A percentile compares a stretch with the other conserved stretches of the same genome.
phyloP scores from a whole-genome alignment of 2,797 vertebrate species.

The Bradypodion pumilum region DNA sequence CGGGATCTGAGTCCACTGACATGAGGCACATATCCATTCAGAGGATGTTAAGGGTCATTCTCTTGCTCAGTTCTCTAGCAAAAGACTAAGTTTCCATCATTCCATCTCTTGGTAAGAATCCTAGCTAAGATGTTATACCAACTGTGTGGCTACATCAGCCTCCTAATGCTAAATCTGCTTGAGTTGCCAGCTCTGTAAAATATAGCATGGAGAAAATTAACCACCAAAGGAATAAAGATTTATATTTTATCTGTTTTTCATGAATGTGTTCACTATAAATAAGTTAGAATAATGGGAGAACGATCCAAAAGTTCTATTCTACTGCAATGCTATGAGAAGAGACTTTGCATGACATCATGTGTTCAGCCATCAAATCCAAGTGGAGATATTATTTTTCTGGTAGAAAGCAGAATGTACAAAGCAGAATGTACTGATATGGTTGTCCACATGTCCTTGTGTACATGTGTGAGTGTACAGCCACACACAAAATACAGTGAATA shows the following conservation, averaged over 20 bases:
- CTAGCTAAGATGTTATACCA: too few species aligned
- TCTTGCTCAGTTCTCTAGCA: too few species aligned
- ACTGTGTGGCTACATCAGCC: not conserved
- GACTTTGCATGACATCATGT: not conserved
- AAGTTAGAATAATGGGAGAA: not conserved
- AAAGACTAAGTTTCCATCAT: too few species aligned
- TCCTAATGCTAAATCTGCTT: not conserved
- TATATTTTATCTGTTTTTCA: not conserved
- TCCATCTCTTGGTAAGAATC: too few species aligned
- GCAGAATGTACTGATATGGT: not conserved
- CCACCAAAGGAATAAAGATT: not conserved
- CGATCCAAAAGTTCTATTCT: not conserved
- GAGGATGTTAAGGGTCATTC: too few species aligned
- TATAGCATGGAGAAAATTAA: rapidly evolving
- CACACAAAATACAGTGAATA: not conserved
- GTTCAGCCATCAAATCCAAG: constrained; percentile 12
- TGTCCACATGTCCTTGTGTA: not conserved
- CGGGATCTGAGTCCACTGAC: too few species aligned
- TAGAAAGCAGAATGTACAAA: constrained; percentile 12
- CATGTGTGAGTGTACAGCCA: too few species aligned
- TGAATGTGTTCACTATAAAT: constrained; percentile 15
- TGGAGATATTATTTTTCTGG: not conserved
- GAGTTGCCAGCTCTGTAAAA: not conserved
- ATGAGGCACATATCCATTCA: too few species aligned
- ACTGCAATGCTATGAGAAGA: not conserved